Evolutionary conservation across 1,140 invertebrate genomes (phyloP).

Genomic region (Scaptomyza graminum): DNA sequence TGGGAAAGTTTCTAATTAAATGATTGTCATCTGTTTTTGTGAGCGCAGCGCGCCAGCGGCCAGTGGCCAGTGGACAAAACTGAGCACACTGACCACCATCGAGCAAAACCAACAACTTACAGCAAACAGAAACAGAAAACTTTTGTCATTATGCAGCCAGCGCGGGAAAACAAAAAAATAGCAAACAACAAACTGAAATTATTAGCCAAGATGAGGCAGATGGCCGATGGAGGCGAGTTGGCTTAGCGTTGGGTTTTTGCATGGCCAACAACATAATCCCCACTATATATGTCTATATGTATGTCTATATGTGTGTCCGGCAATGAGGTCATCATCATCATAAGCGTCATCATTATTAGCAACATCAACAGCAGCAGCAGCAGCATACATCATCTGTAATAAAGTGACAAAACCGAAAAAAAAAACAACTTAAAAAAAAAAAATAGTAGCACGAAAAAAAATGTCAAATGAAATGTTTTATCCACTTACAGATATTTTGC

Average conservation of each 20-base stretch:
- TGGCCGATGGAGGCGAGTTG: conserved; percentile 49
- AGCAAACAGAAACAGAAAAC: conserved; percentile 60
- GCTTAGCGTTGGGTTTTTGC: conserved; percentile 27
- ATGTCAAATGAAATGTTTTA: conserved; percentile 35
- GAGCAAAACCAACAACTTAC: conserved; percentile 35
- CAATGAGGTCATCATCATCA: conserved; percentile 65
- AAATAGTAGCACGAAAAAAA: conserved; percentile 8
- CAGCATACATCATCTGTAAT: conserved; percentile 56
- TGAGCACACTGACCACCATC: conserved; percentile 53
- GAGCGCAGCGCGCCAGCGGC: conserved; percentile 45
- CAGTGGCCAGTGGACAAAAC: conserved; percentile 51
- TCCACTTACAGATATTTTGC: conserved; percentile 23
- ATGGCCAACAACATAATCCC: conserved; percentile 36
- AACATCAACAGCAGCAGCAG: conserved; percentile 36
- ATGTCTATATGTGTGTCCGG: conserved; percentile 35
- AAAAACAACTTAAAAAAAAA: conserved; percentile 2
- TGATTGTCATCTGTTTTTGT: conserved; percentile 82
- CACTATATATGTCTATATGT: conserved; percentile 17
- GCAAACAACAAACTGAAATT: conserved; percentile 67
- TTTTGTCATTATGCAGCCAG: conserved; percentile 78
- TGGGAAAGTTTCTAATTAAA: conserved; percentile 84
- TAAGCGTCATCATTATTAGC: conserved; percentile 28
- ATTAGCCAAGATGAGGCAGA: conserved; percentile 70
- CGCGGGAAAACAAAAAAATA: conserved; percentile 47
- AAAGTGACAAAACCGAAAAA: conserved; percentile 33